Evolutionary conservation across 1,140 invertebrate genomes (phyloP), one percentile per base, ranked within the genome.

Genomic region (Nautilus pompilius): DNA sequence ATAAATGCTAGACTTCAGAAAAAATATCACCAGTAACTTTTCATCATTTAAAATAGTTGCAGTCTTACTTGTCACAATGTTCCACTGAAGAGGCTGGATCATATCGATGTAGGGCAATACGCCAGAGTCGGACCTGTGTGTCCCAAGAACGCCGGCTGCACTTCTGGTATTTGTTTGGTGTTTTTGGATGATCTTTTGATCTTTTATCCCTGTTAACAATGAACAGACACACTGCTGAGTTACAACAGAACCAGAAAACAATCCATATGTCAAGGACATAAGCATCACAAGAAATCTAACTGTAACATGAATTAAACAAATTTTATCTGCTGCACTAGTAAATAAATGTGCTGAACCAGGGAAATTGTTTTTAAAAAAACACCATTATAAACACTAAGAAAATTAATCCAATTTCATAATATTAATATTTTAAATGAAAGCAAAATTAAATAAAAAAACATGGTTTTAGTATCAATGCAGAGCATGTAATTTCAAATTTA

Each of bases 71-170:
- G n/a, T n/a, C n/a, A n/a, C n/a, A n/a, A n/a, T n/a, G n/a, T n/a
- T n/a, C n/a, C n/a, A n/a, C n/a, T n/a, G n/a, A n/a, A n/a, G n/a
- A n/a, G n/a, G n/a, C n/a, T n/a, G n/a, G n/a, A n/a, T 95, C 93
- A 87, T 88, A 97, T 65, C 86, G 84, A 78, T 97, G 94, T 28
- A 97, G 82, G 67, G 90, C 86, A 74, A 90, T 89, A 46, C 93
- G 85, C 94, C 94, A 96, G 51, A 91, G 85, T 80, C 89, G 91
- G 0, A 98, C 88, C 67, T 93, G 85, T 15, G 88, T 89, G 80
- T 98, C 95, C 89, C 93, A 98, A 8, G 90, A 93, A 72, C 94
- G 85, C 49, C 95, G 86, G 74, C 92, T 95, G 80, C 93, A 95
- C 79, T 94, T 94, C 36, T 87, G 75, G 80, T 88, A 86, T 79